Evolutionary conservation across 2,797 vertebrate genomes (phyloP).

Genomic region (Eulemur mongoz): DNA sequence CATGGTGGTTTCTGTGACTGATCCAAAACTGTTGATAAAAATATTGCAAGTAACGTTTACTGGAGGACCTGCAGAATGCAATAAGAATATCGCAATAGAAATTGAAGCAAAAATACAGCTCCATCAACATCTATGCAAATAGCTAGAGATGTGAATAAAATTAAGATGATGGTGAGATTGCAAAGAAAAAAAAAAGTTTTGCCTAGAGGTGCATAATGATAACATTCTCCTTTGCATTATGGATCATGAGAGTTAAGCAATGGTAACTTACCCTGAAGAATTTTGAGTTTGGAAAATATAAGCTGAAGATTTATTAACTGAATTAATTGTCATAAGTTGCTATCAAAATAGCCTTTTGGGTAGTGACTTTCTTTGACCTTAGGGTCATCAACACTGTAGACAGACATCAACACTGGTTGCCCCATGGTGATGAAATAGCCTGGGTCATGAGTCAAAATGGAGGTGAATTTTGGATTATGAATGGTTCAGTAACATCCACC

Average conservation of each 20-base stretch:
- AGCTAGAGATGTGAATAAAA: slow-evolving; percentile 83
- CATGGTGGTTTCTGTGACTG: slow-evolving; percentile 97
- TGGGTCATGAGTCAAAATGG: neutral
- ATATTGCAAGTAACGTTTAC: slow-evolving; percentile 99
- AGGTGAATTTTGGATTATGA: neutral
- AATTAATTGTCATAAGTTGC: slow-evolving; percentile 16
- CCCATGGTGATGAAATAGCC: neutral
- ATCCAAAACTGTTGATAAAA: slow-evolving; percentile 99
- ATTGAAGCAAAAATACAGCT: slow-evolving; percentile 84
- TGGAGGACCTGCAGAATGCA: slow-evolving; percentile 95
- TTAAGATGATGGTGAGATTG: slow-evolving; percentile 80
- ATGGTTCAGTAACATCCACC: neutral
- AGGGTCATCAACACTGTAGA: neutral
- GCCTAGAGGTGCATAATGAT: slow-evolving; percentile 25
- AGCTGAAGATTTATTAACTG: slow-evolving; percentile 27
- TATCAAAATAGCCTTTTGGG: neutral
- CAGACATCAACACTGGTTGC: neutral
- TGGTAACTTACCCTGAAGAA: slow-evolving; percentile 29
- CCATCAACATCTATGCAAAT: slow-evolving; percentile 83
- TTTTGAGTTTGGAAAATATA: slow-evolving; percentile 64
- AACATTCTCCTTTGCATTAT: slow-evolving; percentile 40
- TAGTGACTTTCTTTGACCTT: neutral
- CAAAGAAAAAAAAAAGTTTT: slow-evolving; percentile 70
- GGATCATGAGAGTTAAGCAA: slow-evolving; percentile 34
- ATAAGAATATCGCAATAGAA: slow-evolving; percentile 90